phyloP scores from a whole-genome alignment of 2,113 vertebrate genomes.

The Siniperca knerii region DNA sequence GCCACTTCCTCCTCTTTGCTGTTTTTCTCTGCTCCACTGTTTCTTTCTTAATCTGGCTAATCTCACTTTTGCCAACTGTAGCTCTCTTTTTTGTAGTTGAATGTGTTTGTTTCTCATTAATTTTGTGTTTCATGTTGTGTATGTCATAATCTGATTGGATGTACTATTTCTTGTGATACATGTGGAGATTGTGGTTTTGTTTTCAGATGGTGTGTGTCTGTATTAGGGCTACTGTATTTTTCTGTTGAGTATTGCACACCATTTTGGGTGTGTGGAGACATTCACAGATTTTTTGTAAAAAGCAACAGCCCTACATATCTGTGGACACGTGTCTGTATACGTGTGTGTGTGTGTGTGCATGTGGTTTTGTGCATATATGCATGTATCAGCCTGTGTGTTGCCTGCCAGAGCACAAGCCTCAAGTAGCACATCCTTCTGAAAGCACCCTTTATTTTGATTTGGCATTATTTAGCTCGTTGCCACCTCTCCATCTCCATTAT shows the following conservation, averaged over 20 bases:
- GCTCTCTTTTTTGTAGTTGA: not conserved
- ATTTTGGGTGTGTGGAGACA: not conserved
- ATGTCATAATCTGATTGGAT: not conserved
- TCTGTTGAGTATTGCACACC: not conserved
- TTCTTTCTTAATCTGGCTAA: not conserved
- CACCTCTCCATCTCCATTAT: constrained; percentile 65
- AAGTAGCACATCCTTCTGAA: constrained; percentile 33
- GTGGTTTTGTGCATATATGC: not conserved
- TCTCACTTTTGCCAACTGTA: not conserved
- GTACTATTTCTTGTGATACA: constrained; percentile 3
- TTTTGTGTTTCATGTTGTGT: not conserved
- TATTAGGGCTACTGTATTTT: constrained; percentile 1
- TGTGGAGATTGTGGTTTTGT: constrained; percentile 4
- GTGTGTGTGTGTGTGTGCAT: not conserved
- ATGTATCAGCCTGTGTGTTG: not conserved
- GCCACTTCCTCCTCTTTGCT: not conserved
- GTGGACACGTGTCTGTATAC: not conserved
- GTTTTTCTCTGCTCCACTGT: not conserved
- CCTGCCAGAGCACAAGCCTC: constrained; percentile 10
- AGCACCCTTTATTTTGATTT: constrained; percentile 54
- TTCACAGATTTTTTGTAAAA: not conserved
- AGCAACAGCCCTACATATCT: constrained; percentile 15
- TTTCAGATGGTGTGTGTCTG: not conserved
- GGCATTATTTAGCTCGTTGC: constrained; percentile 53
- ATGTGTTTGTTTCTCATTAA: not conserved